Evolutionary conservation across 2,797 vertebrate species (phyloP).

Genomic region (Acanthis flammea): DNA sequence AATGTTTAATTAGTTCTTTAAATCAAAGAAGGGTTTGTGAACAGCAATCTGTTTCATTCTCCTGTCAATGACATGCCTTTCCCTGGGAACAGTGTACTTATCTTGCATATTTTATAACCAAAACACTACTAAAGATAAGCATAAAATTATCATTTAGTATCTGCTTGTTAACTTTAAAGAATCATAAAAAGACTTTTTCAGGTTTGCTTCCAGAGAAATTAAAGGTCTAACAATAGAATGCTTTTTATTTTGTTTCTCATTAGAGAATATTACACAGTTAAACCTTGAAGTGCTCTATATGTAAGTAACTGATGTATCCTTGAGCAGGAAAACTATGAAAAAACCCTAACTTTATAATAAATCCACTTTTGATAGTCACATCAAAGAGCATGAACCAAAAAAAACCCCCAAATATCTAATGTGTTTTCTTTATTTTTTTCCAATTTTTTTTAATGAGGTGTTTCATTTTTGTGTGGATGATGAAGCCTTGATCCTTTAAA

Average conservation of each 20-base stretch:
- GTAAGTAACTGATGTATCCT: not conserved
- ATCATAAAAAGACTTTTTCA: not conserved
- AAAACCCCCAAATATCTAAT: not conserved
- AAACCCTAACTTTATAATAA: not conserved
- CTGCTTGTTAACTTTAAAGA: conserved; percentile 20
- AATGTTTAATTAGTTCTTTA: not conserved
- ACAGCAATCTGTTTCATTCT: not conserved
- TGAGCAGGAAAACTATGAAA: not conserved
- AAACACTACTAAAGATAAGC: not conserved
- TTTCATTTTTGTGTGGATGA: not conserved
- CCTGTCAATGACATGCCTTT: not conserved
- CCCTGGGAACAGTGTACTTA: not conserved
- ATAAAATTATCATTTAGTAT: conserved; percentile 19
- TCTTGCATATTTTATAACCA: not conserved
- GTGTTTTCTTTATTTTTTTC: not conserved
- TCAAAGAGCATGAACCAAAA: not conserved
- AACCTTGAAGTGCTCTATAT: not conserved
- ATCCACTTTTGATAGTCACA: not conserved
- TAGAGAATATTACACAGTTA: not conserved
- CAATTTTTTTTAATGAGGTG: not conserved
- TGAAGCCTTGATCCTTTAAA: not conserved
- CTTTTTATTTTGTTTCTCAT: conserved; percentile 46
- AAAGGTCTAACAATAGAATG: not conserved
- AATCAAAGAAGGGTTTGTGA: not conserved
- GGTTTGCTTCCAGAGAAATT: not conserved